Evolutionary conservation across 2,797 vertebrate genomes (phyloP).

Genomic region (Anolis apletophallus): DNA sequence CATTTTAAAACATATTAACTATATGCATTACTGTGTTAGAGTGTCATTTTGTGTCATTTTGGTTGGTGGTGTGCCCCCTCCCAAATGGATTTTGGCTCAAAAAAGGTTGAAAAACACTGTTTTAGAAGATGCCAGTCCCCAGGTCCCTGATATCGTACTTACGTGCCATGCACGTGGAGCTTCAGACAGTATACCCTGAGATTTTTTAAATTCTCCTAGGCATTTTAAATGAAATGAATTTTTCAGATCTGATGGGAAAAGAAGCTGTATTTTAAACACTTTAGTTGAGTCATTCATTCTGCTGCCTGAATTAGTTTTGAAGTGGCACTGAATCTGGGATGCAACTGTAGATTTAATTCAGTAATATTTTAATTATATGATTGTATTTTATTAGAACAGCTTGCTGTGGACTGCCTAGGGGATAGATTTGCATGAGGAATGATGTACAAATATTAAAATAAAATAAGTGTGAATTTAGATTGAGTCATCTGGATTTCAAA

Average conservation of each 20-base stretch:
- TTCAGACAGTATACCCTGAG: neutral
- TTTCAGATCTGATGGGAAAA: neutral
- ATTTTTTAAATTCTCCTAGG: neutral
- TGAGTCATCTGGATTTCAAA: neutral
- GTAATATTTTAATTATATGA: neutral
- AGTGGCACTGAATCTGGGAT: neutral
- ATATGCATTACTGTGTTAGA: no score
- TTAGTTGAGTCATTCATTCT: neutral
- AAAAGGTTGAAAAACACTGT: no score
- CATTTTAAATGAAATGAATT: neutral
- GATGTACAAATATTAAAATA: neutral
- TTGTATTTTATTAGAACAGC: neutral
- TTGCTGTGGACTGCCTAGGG: neutral
- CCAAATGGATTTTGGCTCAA: no score
- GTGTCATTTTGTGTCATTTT: no score
- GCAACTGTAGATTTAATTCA: neutral
- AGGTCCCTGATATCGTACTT: neutral
- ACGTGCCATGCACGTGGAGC: neutral
- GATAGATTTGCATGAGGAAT: neutral
- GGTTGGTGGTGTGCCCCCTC: no score
- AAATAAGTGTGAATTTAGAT: neutral
- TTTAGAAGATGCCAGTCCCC: neutral
- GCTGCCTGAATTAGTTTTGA: neutral
- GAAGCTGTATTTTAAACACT: slow-evolving; percentile 2
- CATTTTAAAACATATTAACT: no score